Evolutionary conservation across 2,113 vertebrate genomes (phyloP).

Genomic region (Sebastes fasciatus): DNA sequence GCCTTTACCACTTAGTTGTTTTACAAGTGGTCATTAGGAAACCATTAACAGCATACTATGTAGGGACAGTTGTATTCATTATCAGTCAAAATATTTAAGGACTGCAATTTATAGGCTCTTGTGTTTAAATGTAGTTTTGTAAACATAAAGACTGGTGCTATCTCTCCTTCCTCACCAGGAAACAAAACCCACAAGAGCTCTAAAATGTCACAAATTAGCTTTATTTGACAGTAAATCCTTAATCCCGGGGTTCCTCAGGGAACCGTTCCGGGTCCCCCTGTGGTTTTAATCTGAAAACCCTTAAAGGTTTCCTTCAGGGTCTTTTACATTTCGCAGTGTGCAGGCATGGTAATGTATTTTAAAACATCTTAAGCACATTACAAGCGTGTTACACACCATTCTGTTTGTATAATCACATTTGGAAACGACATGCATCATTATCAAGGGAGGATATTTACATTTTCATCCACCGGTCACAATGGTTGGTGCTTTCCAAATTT

Average conservation of each 20-base stretch:
- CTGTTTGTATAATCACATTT: conserved; percentile 75
- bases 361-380: conserved; percentile 77
- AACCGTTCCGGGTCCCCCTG: conserved; percentile 27
- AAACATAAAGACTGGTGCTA: neutral
- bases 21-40: too few relatives aligned
- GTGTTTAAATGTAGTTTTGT: neutral
- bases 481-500: conserved; percentile 37
- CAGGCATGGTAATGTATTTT: conserved; percentile 47
- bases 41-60: too few relatives aligned
- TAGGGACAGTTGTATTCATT: too few relatives aligned
- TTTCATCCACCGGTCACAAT: conserved; percentile 70
- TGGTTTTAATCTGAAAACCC: conserved; percentile 39
- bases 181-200: neutral
- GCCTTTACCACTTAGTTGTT: too few relatives aligned
- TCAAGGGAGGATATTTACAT: conserved; percentile 66
- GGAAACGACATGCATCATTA: conserved; percentile 68
- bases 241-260: conserved; percentile 57
- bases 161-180: too few relatives aligned
- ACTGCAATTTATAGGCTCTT: neutral
- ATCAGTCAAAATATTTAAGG: too few relatives aligned
- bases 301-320: conserved; percentile 23
- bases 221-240: conserved; percentile 7
- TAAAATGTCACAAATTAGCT: conserved; percentile 10
- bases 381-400: conserved; percentile 59
- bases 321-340: conserved; percentile 44